These are phyloP conservation scores for Spondyliosoma cantharus DNA, from an alignment of 2,797 vertebrate species.

Conservation along the genomic window DNA sequence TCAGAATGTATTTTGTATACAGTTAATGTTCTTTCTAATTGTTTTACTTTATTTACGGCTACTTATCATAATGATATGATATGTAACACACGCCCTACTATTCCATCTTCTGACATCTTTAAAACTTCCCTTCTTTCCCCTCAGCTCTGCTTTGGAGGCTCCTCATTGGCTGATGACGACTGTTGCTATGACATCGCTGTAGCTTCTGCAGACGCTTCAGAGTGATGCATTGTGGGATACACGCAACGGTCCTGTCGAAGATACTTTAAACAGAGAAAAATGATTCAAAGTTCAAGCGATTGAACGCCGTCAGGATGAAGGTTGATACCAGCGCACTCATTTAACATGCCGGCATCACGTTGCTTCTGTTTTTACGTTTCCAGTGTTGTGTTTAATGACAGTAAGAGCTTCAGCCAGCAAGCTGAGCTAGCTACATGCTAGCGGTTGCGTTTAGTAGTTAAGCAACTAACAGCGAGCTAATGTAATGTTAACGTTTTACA, in stretches of 20 bases:
- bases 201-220: conserved; percentile 74
- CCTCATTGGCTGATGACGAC: conserved; percentile 58
- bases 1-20: neutral
- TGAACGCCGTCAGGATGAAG: conserved; percentile 76
- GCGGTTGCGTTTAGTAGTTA: neutral
- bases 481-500: neutral
- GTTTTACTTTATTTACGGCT: neutral
- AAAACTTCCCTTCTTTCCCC: neutral
- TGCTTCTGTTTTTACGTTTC: neutral
- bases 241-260: conserved; percentile 7
- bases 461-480: conserved; percentile 6
- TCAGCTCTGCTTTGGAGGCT: neutral
- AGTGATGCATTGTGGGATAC: conserved; percentile 75
- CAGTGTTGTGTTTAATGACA: neutral
- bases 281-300: neutral
- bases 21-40: neutral
- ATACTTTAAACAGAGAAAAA: conserved; percentile 32
- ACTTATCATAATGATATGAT: neutral
- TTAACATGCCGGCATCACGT: fast-evolving
- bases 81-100: neutral
- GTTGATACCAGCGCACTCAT: conserved; percentile 44
- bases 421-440: conserved; percentile 25
- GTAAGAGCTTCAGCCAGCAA: neutral
- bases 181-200: conserved; percentile 79
- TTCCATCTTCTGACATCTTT: neutral